Evolutionary conservation across 2,113 vertebrate species (phyloP).

Genomic region (Paralichthys olivaceus): DNA sequence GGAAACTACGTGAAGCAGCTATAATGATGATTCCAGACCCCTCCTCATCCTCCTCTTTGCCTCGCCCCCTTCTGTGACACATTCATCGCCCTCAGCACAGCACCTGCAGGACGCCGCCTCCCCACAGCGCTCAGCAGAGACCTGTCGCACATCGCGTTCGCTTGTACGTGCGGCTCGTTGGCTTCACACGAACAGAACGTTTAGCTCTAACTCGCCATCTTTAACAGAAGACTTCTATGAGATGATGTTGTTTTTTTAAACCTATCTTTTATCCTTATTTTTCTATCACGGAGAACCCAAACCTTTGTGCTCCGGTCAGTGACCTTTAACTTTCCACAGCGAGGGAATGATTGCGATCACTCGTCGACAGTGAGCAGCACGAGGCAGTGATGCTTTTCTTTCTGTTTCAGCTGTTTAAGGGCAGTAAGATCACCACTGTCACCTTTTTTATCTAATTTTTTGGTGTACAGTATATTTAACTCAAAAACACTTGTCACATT

Average conservation of each 20-base stretch:
- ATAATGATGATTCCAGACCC: constrained; percentile 83
- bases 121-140: constrained; percentile 35
- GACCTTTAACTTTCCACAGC: constrained; percentile 48
- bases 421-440: constrained; percentile 34
- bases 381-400: constrained; percentile 24
- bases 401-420: constrained; percentile 33
- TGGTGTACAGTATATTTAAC: not conserved
- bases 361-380: constrained; percentile 14
- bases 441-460: constrained; percentile 1
- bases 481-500: constrained; percentile 15
- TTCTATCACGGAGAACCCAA: constrained; percentile 62
- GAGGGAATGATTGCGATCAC: constrained; percentile 29
- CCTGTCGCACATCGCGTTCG: constrained; percentile 59
- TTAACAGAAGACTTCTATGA: constrained; percentile 67
- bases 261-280: constrained; percentile 71
- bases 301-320: constrained; percentile 60
- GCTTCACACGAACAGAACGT: constrained; percentile 71
- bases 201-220: constrained; percentile 83
- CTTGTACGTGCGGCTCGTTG: constrained; percentile 47
- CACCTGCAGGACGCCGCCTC: constrained; percentile 74
- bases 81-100: constrained; percentile 80
- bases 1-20: constrained; percentile 99
- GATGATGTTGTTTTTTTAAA: constrained; percentile 56
- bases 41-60: constrained; percentile 30
- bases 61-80: constrained; percentile 54